Conservation (phyloP, 2,113 vertebrate species). For the Microtus ochrogaster region DNA sequence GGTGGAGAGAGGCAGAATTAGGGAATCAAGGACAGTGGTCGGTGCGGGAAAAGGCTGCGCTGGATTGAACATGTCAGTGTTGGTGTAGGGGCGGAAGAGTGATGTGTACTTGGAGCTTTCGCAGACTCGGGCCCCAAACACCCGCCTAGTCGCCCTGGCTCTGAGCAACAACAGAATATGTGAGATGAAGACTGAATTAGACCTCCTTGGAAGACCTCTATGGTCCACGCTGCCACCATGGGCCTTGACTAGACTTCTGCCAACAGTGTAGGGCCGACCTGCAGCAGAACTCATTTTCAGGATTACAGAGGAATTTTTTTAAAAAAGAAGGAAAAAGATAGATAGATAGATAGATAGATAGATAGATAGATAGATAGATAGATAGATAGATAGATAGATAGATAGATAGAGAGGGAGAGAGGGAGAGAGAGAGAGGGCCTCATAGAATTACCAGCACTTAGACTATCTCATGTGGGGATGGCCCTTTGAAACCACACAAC, state of each 20-base stretch:
- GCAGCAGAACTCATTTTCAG: background rate
- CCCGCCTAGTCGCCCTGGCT: background rate
- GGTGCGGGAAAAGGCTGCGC: background rate
- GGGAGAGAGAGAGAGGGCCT: background rate
- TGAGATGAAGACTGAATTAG: background rate
- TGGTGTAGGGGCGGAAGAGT: background rate
- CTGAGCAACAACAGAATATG: background rate
- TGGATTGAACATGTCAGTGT: background rate
- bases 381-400: fast-evolving
- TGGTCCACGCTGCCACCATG: background rate
- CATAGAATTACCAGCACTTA: background rate
- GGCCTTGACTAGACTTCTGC: background rate
- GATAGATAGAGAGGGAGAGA: fast-evolving
- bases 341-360: no score
- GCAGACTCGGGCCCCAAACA: background rate
- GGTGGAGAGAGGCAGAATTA: background rate
- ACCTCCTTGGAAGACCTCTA: background rate
- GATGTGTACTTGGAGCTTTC: background rate
- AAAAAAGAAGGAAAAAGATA: fast-evolving
- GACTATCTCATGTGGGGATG: background rate
- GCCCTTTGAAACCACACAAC: background rate
- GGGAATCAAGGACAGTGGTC: background rate
- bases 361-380: fast-evolving
- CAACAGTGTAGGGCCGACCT: background rate
- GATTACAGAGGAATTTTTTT: background rate